Evolutionary conservation across 2,113 vertebrate genomes (phyloP).

Genomic region (Anhinga anhinga): DNA sequence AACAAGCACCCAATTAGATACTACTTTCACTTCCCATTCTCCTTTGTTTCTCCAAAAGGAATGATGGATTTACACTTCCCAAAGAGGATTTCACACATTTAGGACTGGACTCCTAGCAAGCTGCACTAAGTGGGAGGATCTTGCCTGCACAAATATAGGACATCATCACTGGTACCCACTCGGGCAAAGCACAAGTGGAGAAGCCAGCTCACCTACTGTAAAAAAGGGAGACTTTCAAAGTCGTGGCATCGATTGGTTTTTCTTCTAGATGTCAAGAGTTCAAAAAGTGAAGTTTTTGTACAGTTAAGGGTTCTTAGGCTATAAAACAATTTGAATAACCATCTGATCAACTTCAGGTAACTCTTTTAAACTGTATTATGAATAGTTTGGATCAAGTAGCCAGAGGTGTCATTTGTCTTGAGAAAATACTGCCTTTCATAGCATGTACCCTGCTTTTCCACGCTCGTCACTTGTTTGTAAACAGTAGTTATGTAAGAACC

Average conservation of each 20-base stretch:
- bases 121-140: background rate
- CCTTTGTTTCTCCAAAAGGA: background rate
- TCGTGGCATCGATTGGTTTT: background rate
- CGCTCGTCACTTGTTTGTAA: conserved; percentile 1
- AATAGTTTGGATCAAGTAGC: background rate
- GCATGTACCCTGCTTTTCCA: background rate
- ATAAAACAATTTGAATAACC: background rate
- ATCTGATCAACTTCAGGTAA: background rate
- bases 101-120: background rate
- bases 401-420: background rate
- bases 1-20: background rate
- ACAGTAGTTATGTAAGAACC: background rate
- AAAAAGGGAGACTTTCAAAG: background rate
- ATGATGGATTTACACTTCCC: background rate
- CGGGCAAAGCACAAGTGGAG: background rate
- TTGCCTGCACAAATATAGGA: background rate
- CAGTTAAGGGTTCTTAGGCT: background rate
- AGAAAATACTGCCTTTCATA: background rate
- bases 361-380: background rate
- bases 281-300: background rate
- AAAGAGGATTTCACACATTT: background rate
- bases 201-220: background rate
- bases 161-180: no score
- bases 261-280: background rate
- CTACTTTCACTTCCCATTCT: background rate